Evolutionary conservation across 1,140 invertebrate species (phyloP).

Genomic region (Battus philenor): DNA sequence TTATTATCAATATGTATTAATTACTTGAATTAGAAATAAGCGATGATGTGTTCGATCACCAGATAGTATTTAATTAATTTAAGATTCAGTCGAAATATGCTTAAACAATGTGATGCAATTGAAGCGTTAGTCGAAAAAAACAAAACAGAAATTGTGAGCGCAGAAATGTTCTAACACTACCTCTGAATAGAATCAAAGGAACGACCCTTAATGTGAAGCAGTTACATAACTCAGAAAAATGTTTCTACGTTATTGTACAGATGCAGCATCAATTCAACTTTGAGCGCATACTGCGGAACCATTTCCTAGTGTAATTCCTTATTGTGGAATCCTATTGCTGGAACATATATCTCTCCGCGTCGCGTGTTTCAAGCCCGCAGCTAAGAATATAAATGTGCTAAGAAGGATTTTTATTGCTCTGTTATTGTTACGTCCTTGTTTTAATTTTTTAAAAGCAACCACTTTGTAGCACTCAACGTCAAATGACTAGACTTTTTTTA

Average conservation of each 20-base stretch:
- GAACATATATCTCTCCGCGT: constrained; percentile 8
- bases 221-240: too few relatives aligned
- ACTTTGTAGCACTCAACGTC: too few relatives aligned
- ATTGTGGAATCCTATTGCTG: constrained; percentile 20
- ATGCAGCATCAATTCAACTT: constrained; percentile 10
- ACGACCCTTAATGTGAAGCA: too few relatives aligned
- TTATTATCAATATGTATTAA: too few relatives aligned
- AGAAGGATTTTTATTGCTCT: not conserved
- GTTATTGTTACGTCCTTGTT: not conserved
- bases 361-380: constrained; percentile 11
- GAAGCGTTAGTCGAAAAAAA: too few relatives aligned
- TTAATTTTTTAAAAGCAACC: not conserved
- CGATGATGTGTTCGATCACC: too few relatives aligned
- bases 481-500: not conserved
- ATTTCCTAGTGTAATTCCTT: constrained; percentile 21
- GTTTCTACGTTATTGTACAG: constrained; percentile 7
- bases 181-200: too few relatives aligned
- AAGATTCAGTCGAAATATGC: too few relatives aligned
- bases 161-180: not conserved
- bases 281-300: constrained; percentile 17
- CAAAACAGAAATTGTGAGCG: not conserved
- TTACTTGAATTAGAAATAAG: too few relatives aligned
- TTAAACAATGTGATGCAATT: too few relatives aligned
- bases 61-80: too few relatives aligned
- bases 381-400: constrained; percentile 13